These are phyloP conservation scores for Cotesia congregata DNA, from an alignment of 2,888 invertebrate species.

Conservation along the genomic window DNA sequence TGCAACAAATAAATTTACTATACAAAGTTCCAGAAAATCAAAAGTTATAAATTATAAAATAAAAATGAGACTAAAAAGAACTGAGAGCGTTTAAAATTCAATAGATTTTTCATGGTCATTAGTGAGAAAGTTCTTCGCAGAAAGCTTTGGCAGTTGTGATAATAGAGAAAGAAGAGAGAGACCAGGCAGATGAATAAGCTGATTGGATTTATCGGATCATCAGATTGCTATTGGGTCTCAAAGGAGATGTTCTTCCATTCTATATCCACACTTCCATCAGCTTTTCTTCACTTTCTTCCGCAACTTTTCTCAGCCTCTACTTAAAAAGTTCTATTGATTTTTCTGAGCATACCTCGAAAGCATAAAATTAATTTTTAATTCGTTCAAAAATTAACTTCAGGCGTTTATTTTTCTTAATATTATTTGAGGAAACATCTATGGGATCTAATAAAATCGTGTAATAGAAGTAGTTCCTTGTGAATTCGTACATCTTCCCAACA, in stretches of 20 bases:
- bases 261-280: slow-evolving; percentile 36
- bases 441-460: background rate
- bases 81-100: slow-evolving; percentile 29
- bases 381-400: too few relatives aligned
- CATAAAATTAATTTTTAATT: too few relatives aligned
- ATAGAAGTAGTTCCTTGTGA: slow-evolving; percentile 9
- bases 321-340: background rate
- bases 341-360: too few relatives aligned
- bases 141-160: slow-evolving; percentile 36
- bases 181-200: slow-evolving; percentile 63
- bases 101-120: slow-evolving; percentile 40
- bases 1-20: background rate
- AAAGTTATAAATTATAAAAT: slow-evolving; percentile 8
- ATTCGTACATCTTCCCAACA: slow-evolving; percentile 27
- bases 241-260: slow-evolving; percentile 37
- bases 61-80: slow-evolving; percentile 37
- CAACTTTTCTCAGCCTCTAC: slow-evolving; percentile 16
- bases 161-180: slow-evolving; percentile 57
- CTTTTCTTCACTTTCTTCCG: too few relatives aligned
- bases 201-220: slow-evolving; percentile 62
- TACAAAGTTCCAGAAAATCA: background rate
- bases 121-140: slow-evolving; percentile 26
- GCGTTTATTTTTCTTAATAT: background rate
- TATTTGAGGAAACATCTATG: background rate
- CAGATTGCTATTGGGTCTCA: slow-evolving; percentile 34